Percentiles rank a stretch among this genome's conserved stretches.
These are phyloP conservation scores for Corydoras maculifer DNA, from an alignment of 2,113 vertebrate species.

Conservation along the genomic window DNA sequence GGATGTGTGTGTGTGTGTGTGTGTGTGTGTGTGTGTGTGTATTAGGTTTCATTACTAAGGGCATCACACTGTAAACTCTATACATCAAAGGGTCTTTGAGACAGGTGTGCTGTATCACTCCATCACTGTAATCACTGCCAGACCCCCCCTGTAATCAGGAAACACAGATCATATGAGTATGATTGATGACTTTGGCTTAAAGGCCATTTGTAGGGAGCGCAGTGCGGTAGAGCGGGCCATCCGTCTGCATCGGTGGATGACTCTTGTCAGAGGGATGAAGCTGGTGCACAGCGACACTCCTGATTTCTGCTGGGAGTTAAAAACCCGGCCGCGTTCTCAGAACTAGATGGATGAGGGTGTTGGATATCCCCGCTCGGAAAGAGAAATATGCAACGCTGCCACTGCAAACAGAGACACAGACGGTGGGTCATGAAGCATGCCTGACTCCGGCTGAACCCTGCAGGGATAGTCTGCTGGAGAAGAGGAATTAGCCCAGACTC, in stretches of 20 bases:
- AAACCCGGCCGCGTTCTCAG: constrained; percentile 25
- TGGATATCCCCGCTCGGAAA: constrained; percentile 23
- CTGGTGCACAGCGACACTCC: constrained; percentile 32
- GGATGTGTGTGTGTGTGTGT: too few relatives aligned
- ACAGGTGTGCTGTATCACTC: constrained; percentile 44
- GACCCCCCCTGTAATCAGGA: constrained; percentile 39
- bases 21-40: too few relatives aligned
- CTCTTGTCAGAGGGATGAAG: constrained; percentile 18
- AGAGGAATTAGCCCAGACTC: neutral
- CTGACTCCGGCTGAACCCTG: constrained; percentile 11
- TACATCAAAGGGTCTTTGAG: constrained; percentile 4
- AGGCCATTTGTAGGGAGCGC: constrained; percentile 4
- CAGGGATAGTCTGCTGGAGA: constrained; percentile 9
- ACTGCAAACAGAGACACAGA: constrained; percentile 30
- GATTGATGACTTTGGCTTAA: constrained; percentile 39
- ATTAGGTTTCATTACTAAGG: too few relatives aligned
- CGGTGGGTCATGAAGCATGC: constrained; percentile 23
- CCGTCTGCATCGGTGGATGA: constrained; percentile 17
- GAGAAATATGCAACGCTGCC: constrained; percentile 25
- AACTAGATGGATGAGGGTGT: constrained; percentile 38
- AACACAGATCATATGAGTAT: constrained; percentile 41
- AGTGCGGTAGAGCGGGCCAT: constrained; percentile 9
- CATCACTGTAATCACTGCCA: constrained; percentile 40
- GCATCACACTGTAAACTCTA: neutral
- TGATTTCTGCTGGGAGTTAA: constrained; percentile 32